Evolutionary conservation across 1,140 invertebrate species (phyloP), one percentile per base, ranked within the genome.

Genomic region (Leucophenga varia): DNA sequence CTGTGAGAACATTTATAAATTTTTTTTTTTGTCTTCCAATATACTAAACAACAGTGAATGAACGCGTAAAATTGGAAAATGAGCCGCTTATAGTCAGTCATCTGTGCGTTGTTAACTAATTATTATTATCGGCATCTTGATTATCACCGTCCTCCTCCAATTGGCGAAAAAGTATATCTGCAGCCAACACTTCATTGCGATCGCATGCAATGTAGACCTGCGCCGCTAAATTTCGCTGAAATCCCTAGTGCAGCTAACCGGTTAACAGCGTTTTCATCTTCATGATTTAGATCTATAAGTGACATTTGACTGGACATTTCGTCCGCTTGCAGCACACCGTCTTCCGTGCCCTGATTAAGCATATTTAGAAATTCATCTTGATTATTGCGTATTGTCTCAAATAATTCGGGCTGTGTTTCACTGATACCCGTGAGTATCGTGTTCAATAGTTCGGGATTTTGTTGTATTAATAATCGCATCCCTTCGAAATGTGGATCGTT

Each of bases 151-250:
- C 61, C 16, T 46, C 43, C 20, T 70, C 65, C 30, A 53, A 52
- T 31, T 69, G 51, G 3, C 61, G 55, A 34, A 72, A 60, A 0
- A 72, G 49, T 14, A 69, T 48, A 18, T 69, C 55, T 4, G 69
- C 69, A 5, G 69, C 42, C n/a, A 61, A 37, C 25, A 63, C 64
- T 35, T 72, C 69, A 21, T 72, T 55, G 43, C 55, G 69, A 14
- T 69, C 57, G 32, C 69, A 72, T n/a, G 61, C 64, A 22, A 72
- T 17, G 18, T 67, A 72, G 6, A 61, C 51, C 38, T 63, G 59
- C 14, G 72, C 21, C 10, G 59, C 68, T 5, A 49, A 21, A 1
- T 54, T 42, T 0, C 64, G 59, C 1, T 53, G 47, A 21, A 72
- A 72, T 9, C 69, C 69, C 35, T n/a, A 72, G 25, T 2, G 47